Evolutionary conservation across 2,888 invertebrate species (phyloP), one percentile per base, ranked within the genome.

Genomic region (Eustalomyia histrio): DNA sequence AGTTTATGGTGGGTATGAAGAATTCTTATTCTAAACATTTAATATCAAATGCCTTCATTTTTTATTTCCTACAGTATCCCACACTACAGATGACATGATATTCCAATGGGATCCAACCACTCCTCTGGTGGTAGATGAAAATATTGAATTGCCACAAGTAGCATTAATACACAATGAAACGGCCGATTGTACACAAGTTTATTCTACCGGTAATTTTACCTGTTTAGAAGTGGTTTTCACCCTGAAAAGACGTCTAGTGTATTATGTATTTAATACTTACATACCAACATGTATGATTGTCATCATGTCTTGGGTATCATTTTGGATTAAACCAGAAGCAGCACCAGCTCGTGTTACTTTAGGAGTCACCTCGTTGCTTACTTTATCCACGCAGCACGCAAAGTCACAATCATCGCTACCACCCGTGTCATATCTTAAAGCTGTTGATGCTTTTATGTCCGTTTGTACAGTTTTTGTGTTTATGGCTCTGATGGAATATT

Each of bases 251-350:
- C 94, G 97, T 4, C 92, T 97, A 68, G 97, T 97, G 1, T 97
- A 97, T 90, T 97, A 97, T 89, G 92, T 97, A 67, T 97, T 97
- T 91, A 97, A 97, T 91, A 97, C 97, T 0, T 97, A 97, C 89
- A 95, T 97, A 87, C 97, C 97, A 4, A 97, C 97, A 16, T 97
- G 97, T 89, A 93, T 97, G 87, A 97, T 98, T 86, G 98, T 97
- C 82, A 97, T 97, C 74, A 97, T 97, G 96, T 97, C 97, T 93
- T 97, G 97, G 97, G 96, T 97, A 5, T 97, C 97, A 0, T 97
- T 97, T 91, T 97, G 97, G 97, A 97, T 97, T 86, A 97, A 97
- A 89, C 97, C 97, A 0, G 97, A 97, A 90, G 97, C 97, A 0
- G 97, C 97, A 5, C 97, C 97, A 0, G 97, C 97, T 18, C 92